Evolutionary conservation across 2,113 vertebrate genomes (phyloP), one percentile per base, ranked within the genome.

Genomic region (Sander lucioperca): DNA sequence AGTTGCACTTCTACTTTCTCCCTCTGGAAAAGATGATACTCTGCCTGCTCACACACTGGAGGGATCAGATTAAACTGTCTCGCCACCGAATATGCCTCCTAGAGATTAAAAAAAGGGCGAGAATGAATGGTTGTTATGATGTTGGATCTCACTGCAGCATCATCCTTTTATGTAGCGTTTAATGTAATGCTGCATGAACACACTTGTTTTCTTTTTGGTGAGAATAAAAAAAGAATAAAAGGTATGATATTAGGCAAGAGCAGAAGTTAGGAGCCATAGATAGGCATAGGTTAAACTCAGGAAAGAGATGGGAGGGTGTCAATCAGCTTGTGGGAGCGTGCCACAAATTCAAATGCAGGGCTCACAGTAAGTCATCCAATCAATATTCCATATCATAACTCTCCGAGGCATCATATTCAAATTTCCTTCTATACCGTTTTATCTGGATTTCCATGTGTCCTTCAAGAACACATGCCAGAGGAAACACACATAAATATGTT

Each of bases 1-100:
- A 99, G 96, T 84, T 99, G 98, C 50, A 99, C 97, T 91, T 99
- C 98, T 63, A 99, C 98, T 91, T 99, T 99, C 94, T 99, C 98
- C 74, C 98, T 95, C 79, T 99, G 98, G 93, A 99, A 99, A 50
- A 99, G 97, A 43, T 99, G 98, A 62, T 99, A 99, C 83, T 99
- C 98, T 0, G 98, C 98, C 92, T 99, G 98, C 43, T 99, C 98
- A 25, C 98, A 99, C 76, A 99, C 98, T 0, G 98, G 98, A 0
- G 98, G 98, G 83, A 99, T 98, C 93, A 99, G 96, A 87, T 99
- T 99, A 80, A 99, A 99, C 94, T 99, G 98, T 86, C 98, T 95
- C 5, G 98, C 98, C 78, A 99, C 98, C 0, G 98, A 99, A 86
- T 99, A 99, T 16, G 98, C 98, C 91, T 99, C 98, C 98, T 99